Conservation (phyloP, 1,140 invertebrate genomes). For the Drosophila lowei region DNA sequence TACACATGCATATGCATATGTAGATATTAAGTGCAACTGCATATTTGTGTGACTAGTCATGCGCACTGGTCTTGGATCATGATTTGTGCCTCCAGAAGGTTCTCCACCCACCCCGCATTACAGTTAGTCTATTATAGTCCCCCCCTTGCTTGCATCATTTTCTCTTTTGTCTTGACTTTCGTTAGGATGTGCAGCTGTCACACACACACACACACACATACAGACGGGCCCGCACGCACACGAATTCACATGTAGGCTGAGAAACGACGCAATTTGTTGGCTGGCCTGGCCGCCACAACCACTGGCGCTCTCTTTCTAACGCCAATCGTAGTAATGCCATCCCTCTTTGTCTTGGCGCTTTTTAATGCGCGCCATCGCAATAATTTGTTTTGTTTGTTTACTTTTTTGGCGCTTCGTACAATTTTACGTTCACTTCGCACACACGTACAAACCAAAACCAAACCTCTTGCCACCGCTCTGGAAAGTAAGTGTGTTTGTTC, state of each 20-base stretch:
- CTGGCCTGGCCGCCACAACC: conserved; percentile 14
- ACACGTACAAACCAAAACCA: too few relatives aligned
- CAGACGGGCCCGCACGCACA: conserved; percentile 8
- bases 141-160: conserved; percentile 31
- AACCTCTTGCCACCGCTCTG: not conserved
- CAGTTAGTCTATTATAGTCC: not conserved
- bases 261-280: conserved; percentile 69
- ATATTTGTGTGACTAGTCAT: conserved; percentile 16
- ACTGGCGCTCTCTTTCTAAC: conserved; percentile 33
- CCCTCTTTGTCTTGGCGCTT: conserved; percentile 37
- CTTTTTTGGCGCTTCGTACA: conserved; percentile 18
- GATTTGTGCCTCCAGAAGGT: not conserved
- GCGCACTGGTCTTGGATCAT: conserved; percentile 11
- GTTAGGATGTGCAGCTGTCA: conserved; percentile 41
- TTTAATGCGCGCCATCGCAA: conserved; percentile 34
- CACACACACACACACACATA: conserved; percentile 8
- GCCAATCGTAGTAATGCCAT: conserved; percentile 34
- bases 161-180: conserved; percentile 1
- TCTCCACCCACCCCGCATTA: not conserved
- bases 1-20: not conserved
- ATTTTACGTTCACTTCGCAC: not conserved
- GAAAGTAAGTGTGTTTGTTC: conserved; percentile 1
- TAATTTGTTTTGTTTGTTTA: conserved; percentile 52
- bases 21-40: not conserved
- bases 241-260: not conserved